phyloP scores from a whole-genome alignment of 2,888 invertebrate species.

The Aspidiotus destructor region DNA sequence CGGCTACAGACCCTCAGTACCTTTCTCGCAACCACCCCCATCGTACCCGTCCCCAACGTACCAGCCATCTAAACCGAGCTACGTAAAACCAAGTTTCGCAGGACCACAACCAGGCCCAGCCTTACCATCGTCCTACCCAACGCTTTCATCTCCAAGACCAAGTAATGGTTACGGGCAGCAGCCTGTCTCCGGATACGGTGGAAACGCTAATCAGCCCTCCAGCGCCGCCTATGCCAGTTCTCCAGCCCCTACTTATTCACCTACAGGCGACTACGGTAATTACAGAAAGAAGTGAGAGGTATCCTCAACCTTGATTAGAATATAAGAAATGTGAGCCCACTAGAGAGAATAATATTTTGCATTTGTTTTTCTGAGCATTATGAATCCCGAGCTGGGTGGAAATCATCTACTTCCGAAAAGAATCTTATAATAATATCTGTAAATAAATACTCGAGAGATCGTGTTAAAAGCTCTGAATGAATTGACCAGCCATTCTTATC shows the following conservation, averaged over 20 bases:
- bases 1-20: neutral
- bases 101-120: neutral
- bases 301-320: too few species aligned
- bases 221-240: neutral
- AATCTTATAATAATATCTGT: too few species aligned
- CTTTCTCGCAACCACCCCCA: conserved; percentile 1
- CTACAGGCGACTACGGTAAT: neutral
- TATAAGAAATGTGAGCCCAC: too few species aligned
- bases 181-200: conserved; percentile 17
- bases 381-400: too few species aligned
- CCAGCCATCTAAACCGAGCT: conserved; percentile 13
- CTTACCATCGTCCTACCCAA: neutral
- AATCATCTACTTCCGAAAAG: too few species aligned
- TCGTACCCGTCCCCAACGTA: neutral
- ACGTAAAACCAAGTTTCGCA: neutral
- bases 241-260: neutral
- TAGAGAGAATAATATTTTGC: too few species aligned
- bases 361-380: too few species aligned
- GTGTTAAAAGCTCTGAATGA: too few species aligned
- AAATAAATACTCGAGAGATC: too few species aligned
- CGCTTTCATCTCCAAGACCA: neutral
- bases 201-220: neutral
- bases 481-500: too few species aligned
- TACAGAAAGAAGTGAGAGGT: neutral
- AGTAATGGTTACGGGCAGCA: neutral